These are phyloP conservation scores for Zoanthus sociatus DNA, from an alignment of 92 coral and sea anemone species.

Conservation along the genomic window DNA sequence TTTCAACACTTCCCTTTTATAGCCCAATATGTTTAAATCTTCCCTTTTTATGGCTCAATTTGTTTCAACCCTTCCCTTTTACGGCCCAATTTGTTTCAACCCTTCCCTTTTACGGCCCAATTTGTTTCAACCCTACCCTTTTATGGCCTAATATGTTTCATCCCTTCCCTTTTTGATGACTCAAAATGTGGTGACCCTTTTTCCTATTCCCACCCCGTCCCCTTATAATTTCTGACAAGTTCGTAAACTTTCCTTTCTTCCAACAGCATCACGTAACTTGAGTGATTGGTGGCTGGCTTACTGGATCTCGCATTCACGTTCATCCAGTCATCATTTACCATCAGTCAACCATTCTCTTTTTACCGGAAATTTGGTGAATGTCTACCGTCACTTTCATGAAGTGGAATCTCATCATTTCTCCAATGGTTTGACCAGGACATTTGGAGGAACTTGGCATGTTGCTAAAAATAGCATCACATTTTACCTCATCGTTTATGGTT, in stretches of 20 bases:
- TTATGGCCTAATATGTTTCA: too few species aligned
- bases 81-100: too few species aligned
- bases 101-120: too few species aligned
- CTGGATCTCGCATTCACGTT: slow-evolving; percentile 92
- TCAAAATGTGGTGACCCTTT: too few species aligned
- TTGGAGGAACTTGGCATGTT: slow-evolving; percentile 51
- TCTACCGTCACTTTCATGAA: not conserved
- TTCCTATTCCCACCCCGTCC: too few species aligned
- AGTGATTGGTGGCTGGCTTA: slow-evolving; percentile 99
- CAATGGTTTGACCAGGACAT: slow-evolving; percentile 7
- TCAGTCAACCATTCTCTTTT: slow-evolving; percentile 37
- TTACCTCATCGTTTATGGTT: slow-evolving; percentile 92
- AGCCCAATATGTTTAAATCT: too few species aligned
- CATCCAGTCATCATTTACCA: slow-evolving; percentile 32
- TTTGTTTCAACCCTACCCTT: too few species aligned
- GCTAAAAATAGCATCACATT: slow-evolving; percentile 85
- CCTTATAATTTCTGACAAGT: too few species aligned
- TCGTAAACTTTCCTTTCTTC: not conserved
- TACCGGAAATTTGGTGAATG: slow-evolving; percentile 26
- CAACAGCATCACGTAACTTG: slow-evolving; percentile 92
- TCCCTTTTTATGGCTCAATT: too few species aligned
- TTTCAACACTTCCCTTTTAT: too few species aligned
- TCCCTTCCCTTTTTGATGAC: too few species aligned
- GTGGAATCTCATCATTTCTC: not conserved
- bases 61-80: too few species aligned